Evolutionary conservation across 2,888 invertebrate species (phyloP), one percentile per base, ranked within the genome.

Genomic region (Agelastica alni): DNA sequence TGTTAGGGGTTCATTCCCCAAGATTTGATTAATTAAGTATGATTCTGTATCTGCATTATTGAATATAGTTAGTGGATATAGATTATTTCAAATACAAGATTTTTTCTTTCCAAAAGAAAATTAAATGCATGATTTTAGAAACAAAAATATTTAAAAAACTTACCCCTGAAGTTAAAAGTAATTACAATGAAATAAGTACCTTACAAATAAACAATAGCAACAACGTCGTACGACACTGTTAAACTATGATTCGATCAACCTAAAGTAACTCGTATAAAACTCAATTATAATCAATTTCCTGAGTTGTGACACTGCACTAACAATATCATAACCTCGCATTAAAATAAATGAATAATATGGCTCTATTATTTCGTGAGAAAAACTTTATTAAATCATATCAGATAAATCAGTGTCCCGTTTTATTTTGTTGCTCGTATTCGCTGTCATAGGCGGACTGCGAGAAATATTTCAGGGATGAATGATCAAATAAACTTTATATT

Each of bases 281-380:
- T 54, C 55, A 60, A 60, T 60, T 56, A 56, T 37, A 42, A 45
- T 54, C 58, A 60, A 60, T 60, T 58, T 60, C 60, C 60, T 58
- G 58, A 60, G 60, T 60, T 60, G 60, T 60, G 60, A 60, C 60
- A 60, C 36, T 58, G 48, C 51, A 51, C 53, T 53, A 48, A 52
- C 58, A 60, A 58, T 51, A 55, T 51, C 58, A 55, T 55, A 53
- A 52, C 44, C 51, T 46, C 45, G 45, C 49, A 54, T 51, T 59
- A 53, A 48, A 53, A 59, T 54, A 48, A 59, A 60, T 60, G 30
- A 56, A 56, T 56, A 56, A 41, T 51, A 56, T 51, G 36, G 51
- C 42, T 51, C 53, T 51, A 47, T 51, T 39, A 51, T 41, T 31
- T 51, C 56, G 56, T 56, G 56, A 56, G 56, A 56, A 56, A 46